Percentiles rank a stretch among this genome's conserved stretches.
Evolutionary conservation across 2,797 vertebrate genomes (phyloP).

Genomic region (Clamator glandarius): DNA sequence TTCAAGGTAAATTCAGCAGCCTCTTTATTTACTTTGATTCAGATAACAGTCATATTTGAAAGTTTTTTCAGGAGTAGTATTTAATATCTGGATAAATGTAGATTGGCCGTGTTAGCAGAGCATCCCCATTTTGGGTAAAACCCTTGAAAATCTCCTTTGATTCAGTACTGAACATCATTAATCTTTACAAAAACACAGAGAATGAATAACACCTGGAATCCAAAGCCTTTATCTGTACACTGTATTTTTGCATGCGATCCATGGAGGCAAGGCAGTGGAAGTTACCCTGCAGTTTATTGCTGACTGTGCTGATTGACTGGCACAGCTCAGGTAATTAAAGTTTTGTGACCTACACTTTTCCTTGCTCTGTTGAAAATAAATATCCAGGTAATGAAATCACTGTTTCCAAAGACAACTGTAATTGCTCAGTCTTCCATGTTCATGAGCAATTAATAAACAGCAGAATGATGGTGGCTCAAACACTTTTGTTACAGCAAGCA

Average conservation of each 20-base stretch:
- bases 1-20: slow-evolving; percentile 34
- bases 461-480: background rate
- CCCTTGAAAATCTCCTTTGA: background rate
- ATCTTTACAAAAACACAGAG: background rate
- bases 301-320: background rate
- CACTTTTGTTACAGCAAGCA: background rate
- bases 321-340: background rate
- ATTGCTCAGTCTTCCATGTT: background rate
- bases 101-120: background rate
- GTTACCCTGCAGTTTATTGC: background rate
- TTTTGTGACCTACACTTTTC: background rate
- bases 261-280: background rate
- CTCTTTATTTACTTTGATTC: slow-evolving; percentile 42
- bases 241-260: accelerated
- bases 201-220: background rate
- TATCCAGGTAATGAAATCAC: background rate
- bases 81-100: slow-evolving; percentile 40
- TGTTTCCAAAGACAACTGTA: background rate
- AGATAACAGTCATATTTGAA: slow-evolving; percentile 26
- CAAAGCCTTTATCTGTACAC: background rate
- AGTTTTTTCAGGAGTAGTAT: slow-evolving; percentile 1
- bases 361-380: background rate
- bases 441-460: background rate
- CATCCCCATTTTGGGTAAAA: slow-evolving; percentile 24
- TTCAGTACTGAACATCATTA: background rate